Percentiles rank a stretch among this genome's conserved stretches.
Conservation (phyloP, 2,797 vertebrate genomes). For the Podargus strigoides region DNA sequence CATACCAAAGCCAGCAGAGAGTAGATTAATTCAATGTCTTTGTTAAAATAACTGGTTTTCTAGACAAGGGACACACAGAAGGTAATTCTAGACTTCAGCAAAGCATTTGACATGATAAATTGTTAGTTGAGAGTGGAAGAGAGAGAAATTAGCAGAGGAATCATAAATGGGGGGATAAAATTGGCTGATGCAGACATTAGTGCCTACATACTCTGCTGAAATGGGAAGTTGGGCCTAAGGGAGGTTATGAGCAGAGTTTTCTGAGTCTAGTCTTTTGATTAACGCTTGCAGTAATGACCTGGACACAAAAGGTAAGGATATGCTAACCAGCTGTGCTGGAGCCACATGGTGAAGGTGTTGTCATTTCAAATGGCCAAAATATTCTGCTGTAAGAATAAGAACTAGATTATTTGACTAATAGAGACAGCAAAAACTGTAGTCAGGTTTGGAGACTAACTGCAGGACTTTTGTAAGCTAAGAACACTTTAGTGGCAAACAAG, state of each 20-base stretch:
- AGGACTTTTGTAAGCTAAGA: not conserved
- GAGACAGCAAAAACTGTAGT: not conserved
- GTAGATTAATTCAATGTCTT: not conserved
- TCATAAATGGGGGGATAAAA: not conserved
- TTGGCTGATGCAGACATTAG: slow-evolving; percentile 12
- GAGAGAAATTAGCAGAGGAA: slow-evolving; percentile 26
- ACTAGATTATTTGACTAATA: not conserved
- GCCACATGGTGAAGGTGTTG: not conserved
- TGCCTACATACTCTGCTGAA: not conserved
- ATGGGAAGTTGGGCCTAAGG: not conserved
- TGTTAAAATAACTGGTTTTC: slow-evolving; percentile 17
- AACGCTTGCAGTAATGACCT: slow-evolving; percentile 24
- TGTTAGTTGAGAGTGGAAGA: not conserved
- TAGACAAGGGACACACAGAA: not conserved
- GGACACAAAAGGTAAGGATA: not conserved
- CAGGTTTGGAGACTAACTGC: not conserved
- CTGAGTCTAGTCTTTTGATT: not conserved
- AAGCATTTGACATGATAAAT: not conserved
- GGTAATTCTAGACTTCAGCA: slow-evolving; percentile 13
- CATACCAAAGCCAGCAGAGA: not conserved
- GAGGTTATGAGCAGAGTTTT: not conserved
- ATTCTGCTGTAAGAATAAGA: not conserved
- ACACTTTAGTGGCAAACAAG: not conserved
- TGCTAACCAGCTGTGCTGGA: not conserved
- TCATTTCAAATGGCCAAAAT: not conserved